A percentile compares a stretch with the other conserved stretches of the same genome.
These are phyloP conservation scores for Sciurus niger DNA, from an alignment of 2,113 vertebrate genomes.

Conservation along the genomic window DNA sequence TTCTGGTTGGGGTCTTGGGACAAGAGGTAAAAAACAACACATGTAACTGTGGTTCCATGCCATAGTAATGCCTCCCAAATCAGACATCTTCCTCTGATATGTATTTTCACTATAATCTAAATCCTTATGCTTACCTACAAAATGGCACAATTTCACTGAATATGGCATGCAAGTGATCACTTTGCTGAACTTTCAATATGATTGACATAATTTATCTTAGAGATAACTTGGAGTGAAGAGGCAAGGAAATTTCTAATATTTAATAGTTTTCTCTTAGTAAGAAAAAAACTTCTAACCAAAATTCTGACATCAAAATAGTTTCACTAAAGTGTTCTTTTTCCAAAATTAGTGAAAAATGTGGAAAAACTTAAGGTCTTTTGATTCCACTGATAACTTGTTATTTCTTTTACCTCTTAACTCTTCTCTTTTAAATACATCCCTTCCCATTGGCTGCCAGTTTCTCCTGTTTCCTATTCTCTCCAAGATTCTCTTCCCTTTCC, in stretches of 20 bases:
- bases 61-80: neutral
- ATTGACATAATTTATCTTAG: neutral
- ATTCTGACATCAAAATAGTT: neutral
- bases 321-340: neutral
- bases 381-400: neutral
- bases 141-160: neutral
- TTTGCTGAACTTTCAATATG: neutral
- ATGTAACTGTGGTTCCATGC: neutral
- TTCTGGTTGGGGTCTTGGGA: neutral
- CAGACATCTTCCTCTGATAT: neutral
- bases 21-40: neutral
- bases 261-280: neutral
- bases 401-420: neutral
- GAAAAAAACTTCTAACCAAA: slow-evolving; percentile 51
- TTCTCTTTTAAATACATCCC: neutral
- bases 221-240: neutral
- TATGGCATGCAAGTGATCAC: neutral
- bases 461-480: neutral
- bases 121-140: neutral
- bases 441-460: neutral
- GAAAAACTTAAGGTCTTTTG: neutral
- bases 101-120: neutral
- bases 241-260: neutral
- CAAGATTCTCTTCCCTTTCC: neutral
- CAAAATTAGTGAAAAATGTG: slow-evolving; percentile 24